Percentiles rank a stretch among this genome's conserved stretches.
phyloP scores from a whole-genome alignment of 2,797 vertebrate genomes.

The Lophura swinhoii region DNA sequence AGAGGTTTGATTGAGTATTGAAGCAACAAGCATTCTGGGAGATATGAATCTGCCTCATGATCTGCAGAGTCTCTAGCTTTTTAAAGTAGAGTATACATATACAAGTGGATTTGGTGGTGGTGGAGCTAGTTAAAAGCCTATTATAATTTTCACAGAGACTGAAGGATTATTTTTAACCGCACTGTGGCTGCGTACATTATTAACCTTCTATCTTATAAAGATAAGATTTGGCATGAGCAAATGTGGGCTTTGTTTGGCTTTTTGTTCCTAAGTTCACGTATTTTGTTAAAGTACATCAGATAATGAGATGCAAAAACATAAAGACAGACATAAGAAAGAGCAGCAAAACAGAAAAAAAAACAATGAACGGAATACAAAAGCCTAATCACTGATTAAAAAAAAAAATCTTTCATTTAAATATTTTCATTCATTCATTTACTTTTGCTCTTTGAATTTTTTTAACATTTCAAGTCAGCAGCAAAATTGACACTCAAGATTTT shows the following conservation, averaged over 20 bases:
- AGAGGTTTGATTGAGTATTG: not conserved
- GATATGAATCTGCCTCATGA: not conserved
- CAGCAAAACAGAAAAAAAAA: not conserved
- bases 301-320: not conserved
- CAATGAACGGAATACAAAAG: not conserved
- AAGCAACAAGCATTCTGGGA: constrained; percentile 10
- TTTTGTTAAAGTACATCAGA: constrained; percentile 13
- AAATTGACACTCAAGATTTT: not conserved
- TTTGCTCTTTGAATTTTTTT: not conserved
- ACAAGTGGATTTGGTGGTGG: not conserved
- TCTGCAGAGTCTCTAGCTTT: constrained; percentile 1
- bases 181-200: not conserved
- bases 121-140: not conserved
- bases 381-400: not conserved
- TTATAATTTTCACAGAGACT: not conserved
- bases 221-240: constrained; percentile 20
- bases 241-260: constrained; percentile 6
- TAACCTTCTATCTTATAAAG: not conserved
- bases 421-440: not conserved
- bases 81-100: not conserved
- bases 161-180: constrained; percentile 12
- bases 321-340: not conserved
- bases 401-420: not conserved
- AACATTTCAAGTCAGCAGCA: not conserved
- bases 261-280: constrained; percentile 8